Conservation (phyloP, 30 jellyfish, hydroid and myxozoan genomes). For the Haliclystus octoradiatus region DNA sequence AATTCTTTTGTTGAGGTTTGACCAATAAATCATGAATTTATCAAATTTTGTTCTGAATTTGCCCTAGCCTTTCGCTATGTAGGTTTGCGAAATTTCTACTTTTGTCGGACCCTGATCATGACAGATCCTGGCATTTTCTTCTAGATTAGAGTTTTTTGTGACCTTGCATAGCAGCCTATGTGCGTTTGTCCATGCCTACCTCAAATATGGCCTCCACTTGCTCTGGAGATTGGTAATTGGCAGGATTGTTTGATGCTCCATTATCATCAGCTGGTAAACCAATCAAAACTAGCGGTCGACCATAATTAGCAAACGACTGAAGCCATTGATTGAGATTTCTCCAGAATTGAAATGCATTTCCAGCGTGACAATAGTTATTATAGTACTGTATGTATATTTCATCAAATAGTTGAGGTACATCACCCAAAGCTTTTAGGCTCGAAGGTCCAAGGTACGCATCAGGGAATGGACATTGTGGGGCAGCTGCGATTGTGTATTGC, state of each 20-base stretch:
- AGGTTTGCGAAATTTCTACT: too few relatives aligned
- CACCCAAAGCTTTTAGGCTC: constrained; percentile 89
- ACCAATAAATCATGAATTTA: background rate
- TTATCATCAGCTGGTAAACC: constrained; percentile 84
- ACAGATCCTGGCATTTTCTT: background rate
- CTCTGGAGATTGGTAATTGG: constrained; percentile 65
- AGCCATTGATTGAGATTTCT: constrained; percentile 78
- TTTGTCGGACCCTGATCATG: background rate
- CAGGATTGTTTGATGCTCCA: constrained; percentile 93
- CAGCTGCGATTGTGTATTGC: constrained; percentile 86
- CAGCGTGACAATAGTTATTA: constrained; percentile 98
- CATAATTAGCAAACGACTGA: constrained; percentile 36
- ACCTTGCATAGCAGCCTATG: too few relatives aligned
- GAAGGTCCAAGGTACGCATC: constrained; percentile 92
- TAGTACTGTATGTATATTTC: constrained; percentile 90
- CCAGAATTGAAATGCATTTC: constrained; percentile 70
- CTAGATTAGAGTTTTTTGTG: background rate
- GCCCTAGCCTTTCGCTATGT: too few relatives aligned
- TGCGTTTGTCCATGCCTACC: constrained; percentile 24
- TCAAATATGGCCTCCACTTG: constrained; percentile 61
- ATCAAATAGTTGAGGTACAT: constrained; percentile 81
- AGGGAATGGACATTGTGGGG: constrained; percentile 99
- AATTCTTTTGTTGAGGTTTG: background rate
- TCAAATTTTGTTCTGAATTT: too few relatives aligned
- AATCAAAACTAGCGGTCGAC: constrained; percentile 79